These are phyloP conservation scores for Dermatophagoides farinae DNA, from an alignment of 1,140 invertebrate genomes.

Conservation along the genomic window DNA sequence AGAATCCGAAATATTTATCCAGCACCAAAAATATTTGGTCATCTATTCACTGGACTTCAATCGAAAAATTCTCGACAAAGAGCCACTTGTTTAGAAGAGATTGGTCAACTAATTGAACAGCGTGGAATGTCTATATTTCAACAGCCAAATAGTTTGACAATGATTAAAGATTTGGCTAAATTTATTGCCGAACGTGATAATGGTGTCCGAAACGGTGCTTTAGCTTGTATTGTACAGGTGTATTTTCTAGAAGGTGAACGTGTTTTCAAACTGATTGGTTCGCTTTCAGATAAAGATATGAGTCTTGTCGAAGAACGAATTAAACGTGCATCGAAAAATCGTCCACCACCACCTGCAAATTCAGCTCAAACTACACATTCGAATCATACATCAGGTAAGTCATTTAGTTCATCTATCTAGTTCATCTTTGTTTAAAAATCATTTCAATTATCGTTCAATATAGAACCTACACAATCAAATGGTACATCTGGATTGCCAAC, in stretches of 20 bases:
- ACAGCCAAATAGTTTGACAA: conserved; percentile 40
- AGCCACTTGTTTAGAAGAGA: conserved; percentile 79
- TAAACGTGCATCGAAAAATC: conserved; percentile 54
- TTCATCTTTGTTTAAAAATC: not conserved
- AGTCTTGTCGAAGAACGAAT: conserved; percentile 84
- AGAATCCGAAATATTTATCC: conserved; percentile 67
- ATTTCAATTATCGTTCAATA: too few species aligned
- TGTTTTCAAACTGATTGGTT: conserved; percentile 72
- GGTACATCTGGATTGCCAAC: too few species aligned
- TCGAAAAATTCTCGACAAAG: conserved; percentile 90
- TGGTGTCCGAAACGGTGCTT: conserved; percentile 77
- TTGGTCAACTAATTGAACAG: conserved; percentile 61
- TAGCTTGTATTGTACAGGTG: conserved; percentile 77
- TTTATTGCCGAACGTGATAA: conserved; percentile 91
- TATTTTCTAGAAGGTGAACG: conserved; percentile 75
- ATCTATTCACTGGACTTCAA: conserved; percentile 80
- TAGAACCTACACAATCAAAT: too few species aligned
- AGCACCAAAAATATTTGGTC: conserved; percentile 65
- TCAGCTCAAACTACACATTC: conserved; percentile 17
- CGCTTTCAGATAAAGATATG: conserved; percentile 80
- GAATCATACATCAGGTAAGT: not conserved
- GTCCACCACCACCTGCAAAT: too few species aligned
- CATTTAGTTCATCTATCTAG: too few species aligned
- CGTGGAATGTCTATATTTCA: conserved; percentile 68
- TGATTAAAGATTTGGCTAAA: conserved; percentile 75